Percentiles rank a stretch among this genome's conserved stretches.
These are phyloP conservation scores for Channa maculata DNA, from an alignment of 2,113 vertebrate species.

Conservation along the genomic window DNA sequence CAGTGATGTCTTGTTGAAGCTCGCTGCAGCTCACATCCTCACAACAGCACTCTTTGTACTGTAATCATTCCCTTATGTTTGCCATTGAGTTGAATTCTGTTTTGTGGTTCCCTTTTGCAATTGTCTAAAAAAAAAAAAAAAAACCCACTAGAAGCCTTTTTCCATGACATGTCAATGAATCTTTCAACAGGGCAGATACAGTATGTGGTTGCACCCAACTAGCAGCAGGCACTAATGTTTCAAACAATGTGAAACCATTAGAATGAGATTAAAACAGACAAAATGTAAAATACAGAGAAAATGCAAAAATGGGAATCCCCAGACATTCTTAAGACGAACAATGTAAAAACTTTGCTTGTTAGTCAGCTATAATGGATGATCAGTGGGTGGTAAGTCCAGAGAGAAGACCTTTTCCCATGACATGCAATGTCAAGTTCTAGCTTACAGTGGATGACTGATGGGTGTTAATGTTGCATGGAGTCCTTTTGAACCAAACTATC, in stretches of 20 bases:
- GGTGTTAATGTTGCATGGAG: constrained; percentile 36
- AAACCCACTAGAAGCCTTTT: constrained; percentile 25
- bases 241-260: constrained; percentile 4
- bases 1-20: constrained; percentile 43
- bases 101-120: constrained; percentile 8
- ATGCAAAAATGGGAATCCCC: background rate
- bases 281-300: background rate
- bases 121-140: constrained; percentile 7
- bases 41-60: constrained; percentile 47
- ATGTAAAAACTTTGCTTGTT: constrained; percentile 10
- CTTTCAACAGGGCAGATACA: constrained; percentile 1
- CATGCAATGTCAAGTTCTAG: constrained; percentile 44
- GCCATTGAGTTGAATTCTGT: constrained; percentile 19
- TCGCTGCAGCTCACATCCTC: constrained; percentile 30
- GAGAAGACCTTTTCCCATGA: constrained; percentile 60
- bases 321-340: constrained; percentile 2
- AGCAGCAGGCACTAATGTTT: constrained; percentile 3
- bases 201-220: no score
- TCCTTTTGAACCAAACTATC: constrained; percentile 31
- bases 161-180: constrained; percentile 2
- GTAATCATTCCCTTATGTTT: constrained; percentile 39
- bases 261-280: constrained; percentile 11
- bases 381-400: constrained; percentile 14
- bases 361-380: constrained; percentile 20
- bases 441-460: constrained; percentile 60